A percentile compares a stretch with the other conserved stretches of the same genome.
Conservation (phyloP, 2,888 invertebrate species). For the Eupithecia subumbrata region DNA sequence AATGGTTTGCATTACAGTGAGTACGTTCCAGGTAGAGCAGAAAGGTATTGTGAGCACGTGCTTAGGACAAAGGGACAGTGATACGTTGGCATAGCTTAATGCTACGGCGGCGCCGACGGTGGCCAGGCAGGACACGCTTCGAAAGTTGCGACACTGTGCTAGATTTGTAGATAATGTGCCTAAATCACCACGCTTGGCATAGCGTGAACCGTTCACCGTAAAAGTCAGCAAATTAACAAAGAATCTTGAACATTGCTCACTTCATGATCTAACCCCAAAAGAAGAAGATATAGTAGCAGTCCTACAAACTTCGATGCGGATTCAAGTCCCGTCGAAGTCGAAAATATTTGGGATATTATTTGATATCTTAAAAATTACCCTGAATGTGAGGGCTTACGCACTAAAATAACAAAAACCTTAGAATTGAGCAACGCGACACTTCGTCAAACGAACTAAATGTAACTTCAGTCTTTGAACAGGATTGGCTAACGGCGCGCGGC, state of each 20-base stretch:
- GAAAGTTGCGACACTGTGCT: neutral
- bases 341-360: too few species aligned
- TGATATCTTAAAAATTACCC: too few species aligned
- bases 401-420: too few species aligned
- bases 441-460: too few species aligned
- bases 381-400: too few species aligned
- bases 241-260: neutral
- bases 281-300: too few species aligned
- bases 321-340: too few species aligned
- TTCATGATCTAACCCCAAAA: too few species aligned
- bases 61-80: slow-evolving; percentile 40
- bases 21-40: slow-evolving; percentile 37
- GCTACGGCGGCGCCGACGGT: slow-evolving; percentile 12
- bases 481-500: too few species aligned
- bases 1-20: slow-evolving; percentile 33
- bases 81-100: slow-evolving; percentile 34
- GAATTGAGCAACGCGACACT: too few species aligned
- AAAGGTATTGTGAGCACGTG: slow-evolving; percentile 39
- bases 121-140: slow-evolving; percentile 2
- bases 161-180: neutral
- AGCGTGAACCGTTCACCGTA: neutral
- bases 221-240: neutral
- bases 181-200: neutral
- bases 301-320: too few species aligned
- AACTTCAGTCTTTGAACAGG: too few species aligned